A percentile compares a stretch with the other conserved stretches of the same genome.
phyloP scores from a whole-genome alignment of 2,888 invertebrate genomes.

The Tanypteryx hageni region DNA sequence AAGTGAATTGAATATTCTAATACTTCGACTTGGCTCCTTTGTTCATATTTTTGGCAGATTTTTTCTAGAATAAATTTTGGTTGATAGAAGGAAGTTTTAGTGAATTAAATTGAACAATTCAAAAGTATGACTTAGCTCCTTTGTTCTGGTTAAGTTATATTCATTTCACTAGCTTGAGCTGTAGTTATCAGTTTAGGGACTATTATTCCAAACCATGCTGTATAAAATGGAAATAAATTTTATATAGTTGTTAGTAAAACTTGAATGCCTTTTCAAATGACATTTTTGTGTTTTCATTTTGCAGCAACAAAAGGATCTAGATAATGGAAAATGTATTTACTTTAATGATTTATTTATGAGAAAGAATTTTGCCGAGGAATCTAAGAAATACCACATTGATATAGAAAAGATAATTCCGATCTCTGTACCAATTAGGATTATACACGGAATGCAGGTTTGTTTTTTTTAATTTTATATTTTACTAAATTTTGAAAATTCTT shows the following conservation, averaged over 20 bases:
- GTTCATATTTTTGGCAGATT: neutral
- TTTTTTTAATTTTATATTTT: neutral
- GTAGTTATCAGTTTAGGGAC: too few relatives aligned
- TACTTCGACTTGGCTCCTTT: too few relatives aligned
- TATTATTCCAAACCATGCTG: too few relatives aligned
- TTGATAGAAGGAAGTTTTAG: too few relatives aligned
- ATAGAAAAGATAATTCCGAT: slow-evolving; percentile 52
- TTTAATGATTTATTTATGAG: slow-evolving; percentile 64
- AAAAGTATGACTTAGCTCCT: too few relatives aligned
- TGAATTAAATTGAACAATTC: too few relatives aligned
- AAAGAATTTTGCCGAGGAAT: slow-evolving; percentile 54
- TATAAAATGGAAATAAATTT: too few relatives aligned
- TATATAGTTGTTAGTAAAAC: neutral
- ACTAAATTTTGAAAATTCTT: neutral
- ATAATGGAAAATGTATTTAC: slow-evolving; percentile 42
- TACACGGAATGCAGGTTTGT: slow-evolving; percentile 64
- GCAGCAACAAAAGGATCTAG: slow-evolving; percentile 46
- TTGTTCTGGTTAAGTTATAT: too few relatives aligned
- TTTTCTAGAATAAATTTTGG: too few relatives aligned
- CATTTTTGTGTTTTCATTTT: neutral
- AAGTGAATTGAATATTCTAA: too few relatives aligned
- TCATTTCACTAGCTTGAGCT: too few relatives aligned
- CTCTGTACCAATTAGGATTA: slow-evolving; percentile 46
- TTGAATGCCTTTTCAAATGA: neutral
- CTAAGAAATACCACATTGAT: slow-evolving; percentile 57